Conservation (phyloP, 2,113 vertebrate species). For the Dendrocopos noguchii region DNA sequence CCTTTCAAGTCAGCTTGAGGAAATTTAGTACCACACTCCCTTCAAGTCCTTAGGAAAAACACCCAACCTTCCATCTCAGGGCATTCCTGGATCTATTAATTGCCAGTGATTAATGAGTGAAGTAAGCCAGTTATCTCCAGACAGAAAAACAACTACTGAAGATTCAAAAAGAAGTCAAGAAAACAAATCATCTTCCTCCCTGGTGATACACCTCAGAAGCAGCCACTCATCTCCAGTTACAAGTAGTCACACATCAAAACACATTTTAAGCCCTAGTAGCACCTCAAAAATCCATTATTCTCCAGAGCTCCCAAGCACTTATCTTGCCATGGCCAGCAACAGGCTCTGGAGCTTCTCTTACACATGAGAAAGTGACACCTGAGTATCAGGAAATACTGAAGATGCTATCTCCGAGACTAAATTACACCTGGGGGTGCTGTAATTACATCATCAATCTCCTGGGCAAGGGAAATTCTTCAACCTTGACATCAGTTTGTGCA, state of each 20-base stretch:
- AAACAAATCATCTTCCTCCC: not conserved
- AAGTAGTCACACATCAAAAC: not conserved
- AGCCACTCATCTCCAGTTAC: not conserved
- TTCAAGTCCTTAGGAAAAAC: not conserved
- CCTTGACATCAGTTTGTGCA: not conserved
- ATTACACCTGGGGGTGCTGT: not conserved
- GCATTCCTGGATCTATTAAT: not conserved
- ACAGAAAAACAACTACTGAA: not conserved
- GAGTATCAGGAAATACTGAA: not conserved
- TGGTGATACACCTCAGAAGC: not conserved
- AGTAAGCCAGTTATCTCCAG: not conserved
- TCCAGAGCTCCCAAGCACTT: not conserved
- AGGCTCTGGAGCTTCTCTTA: not conserved
- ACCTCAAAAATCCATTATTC: not conserved
- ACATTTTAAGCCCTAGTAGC: not conserved
- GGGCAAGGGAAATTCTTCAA: not conserved
- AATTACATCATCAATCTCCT: not conserved
- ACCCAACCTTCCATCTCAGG: not conserved
- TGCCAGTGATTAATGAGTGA: not conserved
- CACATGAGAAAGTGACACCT: not conserved
- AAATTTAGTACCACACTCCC: not conserved
- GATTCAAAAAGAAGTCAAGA: not conserved
- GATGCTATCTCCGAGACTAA: not conserved
- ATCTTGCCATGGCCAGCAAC: not conserved
- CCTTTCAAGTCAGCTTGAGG: not conserved